Base-by-base conservation (phyloP, 2,888 invertebrate species). In the Uropetala carovei region DNA sequence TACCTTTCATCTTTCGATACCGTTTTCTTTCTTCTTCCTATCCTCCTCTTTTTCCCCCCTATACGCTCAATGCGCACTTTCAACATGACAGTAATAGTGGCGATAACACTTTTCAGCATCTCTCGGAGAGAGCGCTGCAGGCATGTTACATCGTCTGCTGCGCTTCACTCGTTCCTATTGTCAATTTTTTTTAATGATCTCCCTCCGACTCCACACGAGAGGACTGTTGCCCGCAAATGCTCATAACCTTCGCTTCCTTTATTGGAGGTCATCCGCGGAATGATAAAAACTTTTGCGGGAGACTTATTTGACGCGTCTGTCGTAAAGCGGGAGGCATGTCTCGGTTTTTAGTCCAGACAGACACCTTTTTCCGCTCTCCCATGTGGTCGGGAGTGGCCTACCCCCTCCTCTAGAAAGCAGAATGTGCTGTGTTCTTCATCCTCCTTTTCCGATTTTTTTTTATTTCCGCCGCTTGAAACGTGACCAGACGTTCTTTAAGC, bases 131-230 rank as follows among this genome's bases (percentile, higher is more conserved):
- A 68, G 68, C n/a, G 18, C n/a, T n/a, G 22, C n/a, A 22, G 64
- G 68, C n/a, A 18, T 18, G 9, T 68, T 68, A 68, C n/a, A 10
- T 68, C 68, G n/a, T 68, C 68, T 68, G 68, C 68, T 7, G 68
- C 18, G 0, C 68, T 18, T 68, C 68, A 68, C 68, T 68, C n/a
- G n/a, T 9, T 68, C 13, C 68, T 68, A 68, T 68, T 68, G 68
- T 68, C 68, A 68, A 68, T 68, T 22, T 68, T 43, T 68, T 68
- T 68, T 68, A n/a, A 68, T 68, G 68, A 68, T 68, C 68, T 68
- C 4, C n/a, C 18, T 7, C 68, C 18, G 68, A 68, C 68, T 11
- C 68, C 68, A 18, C 22, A 22, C 68, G 8, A n/a, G 68, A n/a
- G 68, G 68, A 68, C n/a, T 68, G 43, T 43, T 43, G 68, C 68